phyloP scores from a whole-genome alignment of 2,888 invertebrate species.

The Mamestra brassicae region DNA sequence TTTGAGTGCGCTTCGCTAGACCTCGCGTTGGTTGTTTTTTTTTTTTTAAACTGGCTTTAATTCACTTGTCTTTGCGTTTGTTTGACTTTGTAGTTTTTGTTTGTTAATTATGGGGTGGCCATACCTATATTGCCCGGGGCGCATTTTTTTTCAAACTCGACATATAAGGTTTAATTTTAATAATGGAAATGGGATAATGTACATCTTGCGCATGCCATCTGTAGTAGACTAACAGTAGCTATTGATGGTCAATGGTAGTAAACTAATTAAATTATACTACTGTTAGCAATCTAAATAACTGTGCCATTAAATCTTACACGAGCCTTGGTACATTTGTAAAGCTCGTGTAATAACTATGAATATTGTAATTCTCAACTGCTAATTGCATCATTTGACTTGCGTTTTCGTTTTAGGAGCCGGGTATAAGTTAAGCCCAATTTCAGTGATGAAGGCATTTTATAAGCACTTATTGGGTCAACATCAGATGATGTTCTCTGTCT shows the following conservation, averaged over 20 bases:
- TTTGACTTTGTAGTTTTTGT: background rate
- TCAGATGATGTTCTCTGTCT: too few relatives aligned
- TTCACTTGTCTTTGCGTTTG: too few relatives aligned
- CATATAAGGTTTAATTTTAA: too few relatives aligned
- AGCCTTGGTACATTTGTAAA: background rate
- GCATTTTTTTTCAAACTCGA: too few relatives aligned
- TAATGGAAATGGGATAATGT: background rate
- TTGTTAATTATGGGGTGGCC: background rate
- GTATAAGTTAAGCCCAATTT: background rate
- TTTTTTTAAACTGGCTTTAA: too few relatives aligned
- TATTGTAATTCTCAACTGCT: too few relatives aligned
- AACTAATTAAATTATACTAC: background rate
- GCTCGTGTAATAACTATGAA: too few relatives aligned
- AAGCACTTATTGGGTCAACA: background rate
- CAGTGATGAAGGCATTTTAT: background rate
- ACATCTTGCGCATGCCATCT: background rate
- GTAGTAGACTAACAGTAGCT: background rate
- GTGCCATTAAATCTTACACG: constrained; percentile 22
- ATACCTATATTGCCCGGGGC: background rate
- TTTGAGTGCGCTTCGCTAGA: too few relatives aligned
- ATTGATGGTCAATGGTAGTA: too few relatives aligned
- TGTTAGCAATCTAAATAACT: background rate
- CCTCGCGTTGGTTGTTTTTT: too few relatives aligned
- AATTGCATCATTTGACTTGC: too few relatives aligned
- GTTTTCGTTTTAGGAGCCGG: background rate